Conservation (phyloP, 1,140 invertebrate species). For the Sycobia sp. region DNA sequence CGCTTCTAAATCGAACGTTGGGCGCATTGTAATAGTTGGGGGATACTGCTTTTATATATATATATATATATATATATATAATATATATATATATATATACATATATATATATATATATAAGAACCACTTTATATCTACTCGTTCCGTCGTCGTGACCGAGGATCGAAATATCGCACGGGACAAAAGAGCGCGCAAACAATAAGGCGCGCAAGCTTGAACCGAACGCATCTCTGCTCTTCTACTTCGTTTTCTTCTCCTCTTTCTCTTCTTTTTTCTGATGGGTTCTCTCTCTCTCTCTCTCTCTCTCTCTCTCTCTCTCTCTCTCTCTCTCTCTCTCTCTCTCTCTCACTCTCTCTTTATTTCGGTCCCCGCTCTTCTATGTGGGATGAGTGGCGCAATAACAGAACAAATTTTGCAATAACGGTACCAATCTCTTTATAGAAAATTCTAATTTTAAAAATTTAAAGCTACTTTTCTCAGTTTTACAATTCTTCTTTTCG, state of each 20-base stretch:
- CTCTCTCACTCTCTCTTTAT: not conserved
- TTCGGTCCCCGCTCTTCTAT: not conserved
- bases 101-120: no score
- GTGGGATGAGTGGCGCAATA: no score
- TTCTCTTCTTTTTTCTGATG: no score
- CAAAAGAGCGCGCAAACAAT: conserved; percentile 29
- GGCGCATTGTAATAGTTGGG: conserved; percentile 18
- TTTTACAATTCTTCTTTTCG: no score
- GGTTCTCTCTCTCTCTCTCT: not conserved
- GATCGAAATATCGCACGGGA: conserved; percentile 22
- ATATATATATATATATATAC: no score
- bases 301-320: not conserved
- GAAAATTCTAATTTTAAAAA: not conserved
- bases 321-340: not conserved
- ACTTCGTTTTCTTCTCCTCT: not conserved
- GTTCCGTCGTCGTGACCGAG: not conserved
- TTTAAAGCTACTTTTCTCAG: no score
- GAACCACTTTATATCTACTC: not conserved
- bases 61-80: no score
- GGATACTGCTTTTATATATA: no score
- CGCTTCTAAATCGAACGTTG: conserved; percentile 24
- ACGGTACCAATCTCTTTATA: no score
- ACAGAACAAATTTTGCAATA: no score
- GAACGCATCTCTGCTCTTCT: not conserved
- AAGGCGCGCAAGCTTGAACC: not conserved